A percentile compares a stretch with the other conserved stretches of the same genome.
phyloP scores from a whole-genome alignment of 2,888 invertebrate species.

The Kuschelorhynchus macadamiae region DNA sequence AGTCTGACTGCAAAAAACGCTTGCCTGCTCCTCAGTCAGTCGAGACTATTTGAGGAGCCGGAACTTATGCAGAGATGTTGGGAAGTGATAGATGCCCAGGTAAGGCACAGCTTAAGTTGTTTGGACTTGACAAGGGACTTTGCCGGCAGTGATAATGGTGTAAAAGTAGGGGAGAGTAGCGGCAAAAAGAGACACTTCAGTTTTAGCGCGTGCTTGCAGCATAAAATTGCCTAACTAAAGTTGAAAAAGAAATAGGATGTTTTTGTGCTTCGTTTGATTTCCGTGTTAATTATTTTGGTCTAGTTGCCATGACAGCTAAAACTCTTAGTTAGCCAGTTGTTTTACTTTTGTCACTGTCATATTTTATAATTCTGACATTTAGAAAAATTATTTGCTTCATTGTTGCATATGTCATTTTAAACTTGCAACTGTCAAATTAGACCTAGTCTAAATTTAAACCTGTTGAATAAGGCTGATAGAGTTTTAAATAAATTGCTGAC shows the following conservation, averaged over 20 bases:
- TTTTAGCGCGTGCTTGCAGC: conserved; percentile 59
- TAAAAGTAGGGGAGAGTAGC: conserved; percentile 29
- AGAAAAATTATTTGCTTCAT: too few species aligned
- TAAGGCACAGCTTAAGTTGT: conserved; percentile 72
- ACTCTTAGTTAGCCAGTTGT: too few species aligned
- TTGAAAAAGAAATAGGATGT: conserved; percentile 14
- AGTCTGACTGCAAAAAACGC: conserved; percentile 97
- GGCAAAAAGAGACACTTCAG: conserved; percentile 63
- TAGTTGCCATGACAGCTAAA: too few species aligned
- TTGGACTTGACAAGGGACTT: conserved; percentile 60
- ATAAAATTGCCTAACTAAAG: conserved; percentile 53
- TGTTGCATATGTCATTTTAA: too few species aligned
- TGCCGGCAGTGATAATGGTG: conserved; percentile 24
- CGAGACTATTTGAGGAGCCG: conserved; percentile 95
- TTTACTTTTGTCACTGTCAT: too few species aligned
- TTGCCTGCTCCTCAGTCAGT: conserved; percentile 94
- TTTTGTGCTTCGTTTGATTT: conserved; percentile 6
- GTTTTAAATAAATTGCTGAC: too few species aligned
- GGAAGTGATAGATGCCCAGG: conserved; percentile 98
- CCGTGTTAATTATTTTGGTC: conserved; percentile 3
- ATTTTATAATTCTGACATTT: too few species aligned
- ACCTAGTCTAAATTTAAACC: too few species aligned
- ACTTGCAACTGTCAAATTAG: too few species aligned
- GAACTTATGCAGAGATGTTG: conserved; percentile 97
- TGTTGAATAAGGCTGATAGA: too few species aligned